Conservation (phyloP, 37 sponge, comb jelly and placozoan species). For the Bolinopsis microptera region DNA sequence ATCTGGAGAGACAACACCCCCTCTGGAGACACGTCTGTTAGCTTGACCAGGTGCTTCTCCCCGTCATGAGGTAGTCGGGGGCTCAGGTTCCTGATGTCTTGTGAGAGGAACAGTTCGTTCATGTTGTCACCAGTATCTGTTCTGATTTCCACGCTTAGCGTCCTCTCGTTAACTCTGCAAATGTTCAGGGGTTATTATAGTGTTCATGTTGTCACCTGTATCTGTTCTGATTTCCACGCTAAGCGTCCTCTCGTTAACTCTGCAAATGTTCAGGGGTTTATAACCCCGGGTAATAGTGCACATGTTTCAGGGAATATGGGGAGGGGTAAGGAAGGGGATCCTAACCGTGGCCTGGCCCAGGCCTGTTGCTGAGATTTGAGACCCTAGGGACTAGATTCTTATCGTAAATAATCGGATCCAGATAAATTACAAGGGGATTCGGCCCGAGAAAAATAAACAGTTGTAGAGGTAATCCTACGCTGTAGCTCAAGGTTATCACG, state of each 20-base stretch:
- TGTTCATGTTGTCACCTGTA: not conserved
- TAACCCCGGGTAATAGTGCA: too few relatives aligned
- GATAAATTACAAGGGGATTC: too few relatives aligned
- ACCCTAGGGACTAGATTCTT: too few relatives aligned
- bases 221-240: slow-evolving; percentile 10
- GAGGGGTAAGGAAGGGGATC: too few relatives aligned
- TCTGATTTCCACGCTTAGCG: slow-evolving; percentile 8
- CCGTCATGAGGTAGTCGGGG: not conserved
- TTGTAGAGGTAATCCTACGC: too few relatives aligned
- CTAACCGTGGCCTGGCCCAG: too few relatives aligned
- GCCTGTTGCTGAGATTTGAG: too few relatives aligned
- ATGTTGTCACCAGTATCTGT: not conserved
- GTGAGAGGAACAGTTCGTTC: slow-evolving; percentile 21
- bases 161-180: slow-evolving; percentile 42
- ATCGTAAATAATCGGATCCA: too few relatives aligned
- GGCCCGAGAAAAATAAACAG: too few relatives aligned
- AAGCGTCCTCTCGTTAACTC: slow-evolving; percentile 50
- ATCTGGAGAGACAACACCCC: slow-evolving; percentile 9
- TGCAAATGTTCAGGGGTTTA: not conserved
- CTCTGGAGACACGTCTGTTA: not conserved
- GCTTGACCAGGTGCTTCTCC: not conserved
- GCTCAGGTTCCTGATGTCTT: not conserved
- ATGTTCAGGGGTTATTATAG: not conserved
- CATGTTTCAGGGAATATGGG: too few relatives aligned
- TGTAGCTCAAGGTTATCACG: too few relatives aligned